Evolutionary conservation across 2,113 vertebrate genomes (phyloP).

Genomic region (Halcyon malimbica): DNA sequence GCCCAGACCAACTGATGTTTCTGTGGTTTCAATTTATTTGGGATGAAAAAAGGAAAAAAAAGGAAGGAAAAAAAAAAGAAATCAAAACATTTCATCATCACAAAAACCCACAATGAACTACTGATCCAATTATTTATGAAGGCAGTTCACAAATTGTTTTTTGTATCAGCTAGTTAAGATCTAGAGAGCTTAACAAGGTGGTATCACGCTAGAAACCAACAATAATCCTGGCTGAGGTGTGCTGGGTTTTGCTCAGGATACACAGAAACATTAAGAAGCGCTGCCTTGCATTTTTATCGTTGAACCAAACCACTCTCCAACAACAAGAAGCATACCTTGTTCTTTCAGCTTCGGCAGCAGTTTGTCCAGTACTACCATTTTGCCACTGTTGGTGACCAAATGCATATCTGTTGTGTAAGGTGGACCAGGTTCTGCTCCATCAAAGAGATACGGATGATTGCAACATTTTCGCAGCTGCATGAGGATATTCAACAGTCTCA

Average conservation of each 20-base stretch:
- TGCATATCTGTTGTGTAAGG: conserved; percentile 98
- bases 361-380: conserved; percentile 97
- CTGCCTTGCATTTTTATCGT: neutral
- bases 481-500: conserved; percentile 93
- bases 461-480: conserved; percentile 98
- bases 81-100: neutral
- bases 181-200: neutral
- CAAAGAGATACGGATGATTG: conserved; percentile 96
- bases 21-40: neutral
- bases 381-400: conserved; percentile 94
- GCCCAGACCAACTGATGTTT: neutral
- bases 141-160: neutral
- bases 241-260: neutral
- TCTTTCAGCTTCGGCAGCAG: conserved; percentile 92
- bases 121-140: neutral
- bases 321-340: conserved; percentile 78
- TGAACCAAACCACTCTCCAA: neutral
- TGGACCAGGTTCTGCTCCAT: conserved; percentile 95
- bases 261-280: neutral
- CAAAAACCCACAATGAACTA: neutral
- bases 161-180: neutral
- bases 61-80: too few species aligned
- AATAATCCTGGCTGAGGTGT: neutral
- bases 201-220: neutral
- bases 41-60: neutral